Evolutionary conservation across 2,797 vertebrate genomes (phyloP), one percentile per base, ranked within the genome.

Genomic region (Sarcophilus harrisii): DNA sequence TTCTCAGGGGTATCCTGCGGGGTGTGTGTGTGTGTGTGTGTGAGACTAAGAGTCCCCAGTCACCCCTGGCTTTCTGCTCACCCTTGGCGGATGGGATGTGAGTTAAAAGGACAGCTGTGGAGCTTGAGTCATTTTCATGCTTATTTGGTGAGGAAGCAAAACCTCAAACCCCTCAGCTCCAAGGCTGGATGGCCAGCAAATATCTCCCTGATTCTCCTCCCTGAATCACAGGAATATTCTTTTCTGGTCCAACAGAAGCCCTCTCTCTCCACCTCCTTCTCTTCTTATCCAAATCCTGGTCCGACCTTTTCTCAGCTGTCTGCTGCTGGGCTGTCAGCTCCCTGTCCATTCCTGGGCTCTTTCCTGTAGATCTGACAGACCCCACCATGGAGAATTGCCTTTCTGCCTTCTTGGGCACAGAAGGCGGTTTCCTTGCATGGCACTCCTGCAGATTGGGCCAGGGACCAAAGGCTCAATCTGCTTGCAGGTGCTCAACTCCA

Each of bases 401-500:
- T 92, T 93, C 87, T 52, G 0, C 62, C 14, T 24, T 32, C 12
- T 60, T 92, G 27, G 92, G 6, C 93, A 91, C 89, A 91, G 16
- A 32, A 0, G 52, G 58, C 0, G 0, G n/a, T 81, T 45, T 38
- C 87, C 62, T 58, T 92, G 92, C 95, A 93, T 58, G 54, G 38
- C 0, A 0, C 30, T 92, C 18, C 29, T 91, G 3, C 1, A 29
- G 14, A 14, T 0, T 12, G 73, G 95, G 92, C 21, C 6, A 92
- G 14, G 0, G 90, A 92, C 12, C 57, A 45, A 92, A 59, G 57
- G 90, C 21, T 18, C 94, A 57, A 90, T 58, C 29, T 94, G 54
- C 14, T 58, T n/a, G 0, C 0, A 10, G 58, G 93, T 87, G 5
- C 81, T 1, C 1, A 10, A 58, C 3, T 0, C 21, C 57, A 3